phyloP scores from a whole-genome alignment of 2,888 invertebrate species.

The Leptopilina drosophilae region DNA sequence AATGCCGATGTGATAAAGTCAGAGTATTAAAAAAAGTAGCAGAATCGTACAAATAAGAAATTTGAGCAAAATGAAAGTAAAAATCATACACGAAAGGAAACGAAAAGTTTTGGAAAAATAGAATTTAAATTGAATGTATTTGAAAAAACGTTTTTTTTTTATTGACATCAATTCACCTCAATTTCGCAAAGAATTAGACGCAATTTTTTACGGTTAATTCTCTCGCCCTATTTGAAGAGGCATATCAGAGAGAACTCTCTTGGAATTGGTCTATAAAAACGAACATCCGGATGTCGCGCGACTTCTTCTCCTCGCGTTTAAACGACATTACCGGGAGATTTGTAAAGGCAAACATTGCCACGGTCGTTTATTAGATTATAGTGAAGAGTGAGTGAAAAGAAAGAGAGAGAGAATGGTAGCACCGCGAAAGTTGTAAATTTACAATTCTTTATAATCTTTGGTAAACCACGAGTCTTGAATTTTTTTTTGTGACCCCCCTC shows the following conservation, averaged over 20 bases:
- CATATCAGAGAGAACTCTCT: neutral
- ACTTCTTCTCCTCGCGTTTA: conserved; percentile 34
- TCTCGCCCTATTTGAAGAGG: conserved; percentile 18
- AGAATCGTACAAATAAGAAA: too few relatives aligned
- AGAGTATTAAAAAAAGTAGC: too few relatives aligned
- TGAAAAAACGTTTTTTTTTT: too few relatives aligned
- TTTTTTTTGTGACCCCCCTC: too few relatives aligned
- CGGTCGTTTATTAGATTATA: conserved; percentile 61
- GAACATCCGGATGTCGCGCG: conserved; percentile 35
- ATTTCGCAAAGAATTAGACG: neutral
- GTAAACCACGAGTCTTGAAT: conserved; percentile 60
- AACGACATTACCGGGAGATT: conserved; percentile 40
- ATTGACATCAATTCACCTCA: conserved; percentile 4
- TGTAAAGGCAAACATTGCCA: conserved; percentile 59
- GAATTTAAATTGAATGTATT: too few relatives aligned
- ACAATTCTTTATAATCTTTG: conserved; percentile 70
- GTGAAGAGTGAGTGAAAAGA: conserved; percentile 54
- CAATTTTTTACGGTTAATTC: conserved; percentile 32
- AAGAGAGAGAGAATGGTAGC: conserved; percentile 60
- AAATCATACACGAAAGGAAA: too few relatives aligned
- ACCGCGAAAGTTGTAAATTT: conserved; percentile 63
- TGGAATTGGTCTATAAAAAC: conserved; percentile 39
- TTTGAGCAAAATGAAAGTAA: too few relatives aligned
- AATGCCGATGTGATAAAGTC: too few relatives aligned
- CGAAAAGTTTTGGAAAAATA: neutral